Evolutionary conservation across 2,797 vertebrate genomes (phyloP).

Genomic region (Antrozous pallidus): DNA sequence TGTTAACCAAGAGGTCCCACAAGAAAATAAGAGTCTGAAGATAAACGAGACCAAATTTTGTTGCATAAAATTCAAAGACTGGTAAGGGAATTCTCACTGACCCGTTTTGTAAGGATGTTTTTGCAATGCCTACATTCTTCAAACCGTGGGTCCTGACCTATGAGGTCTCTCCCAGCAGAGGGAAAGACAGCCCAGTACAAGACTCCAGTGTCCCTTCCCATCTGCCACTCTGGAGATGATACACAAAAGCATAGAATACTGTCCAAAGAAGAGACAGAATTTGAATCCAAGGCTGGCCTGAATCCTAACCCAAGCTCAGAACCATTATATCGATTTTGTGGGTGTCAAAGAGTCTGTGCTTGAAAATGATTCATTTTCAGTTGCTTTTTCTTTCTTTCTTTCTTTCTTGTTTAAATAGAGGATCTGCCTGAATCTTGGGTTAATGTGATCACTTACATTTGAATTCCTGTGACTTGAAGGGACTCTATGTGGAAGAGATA

Average conservation of each 20-base stretch:
- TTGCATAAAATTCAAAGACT: not conserved
- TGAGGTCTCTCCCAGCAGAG: not conserved
- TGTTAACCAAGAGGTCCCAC: not conserved
- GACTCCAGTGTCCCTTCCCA: not conserved
- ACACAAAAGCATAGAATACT: not conserved
- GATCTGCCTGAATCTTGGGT: not conserved
- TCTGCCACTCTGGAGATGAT: not conserved
- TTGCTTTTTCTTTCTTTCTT: not conserved
- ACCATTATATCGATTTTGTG: not conserved
- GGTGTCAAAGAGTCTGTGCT: not conserved
- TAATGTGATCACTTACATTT: not conserved
- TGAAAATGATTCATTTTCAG: not conserved
- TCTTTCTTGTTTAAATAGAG: not conserved
- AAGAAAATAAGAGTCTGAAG: not conserved
- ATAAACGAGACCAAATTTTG: not conserved
- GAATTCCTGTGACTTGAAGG: not conserved
- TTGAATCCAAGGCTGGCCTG: not conserved
- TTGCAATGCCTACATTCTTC: not conserved
- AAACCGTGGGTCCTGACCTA: not conserved
- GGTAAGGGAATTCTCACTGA: not conserved
- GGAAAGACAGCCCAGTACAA: not conserved
- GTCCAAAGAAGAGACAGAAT: not conserved
- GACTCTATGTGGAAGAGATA: not conserved
- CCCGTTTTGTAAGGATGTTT: not conserved
- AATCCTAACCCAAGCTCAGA: not conserved